phyloP scores from a whole-genome alignment of 2,888 invertebrate genomes.

The Hyposoter dolosus region DNA sequence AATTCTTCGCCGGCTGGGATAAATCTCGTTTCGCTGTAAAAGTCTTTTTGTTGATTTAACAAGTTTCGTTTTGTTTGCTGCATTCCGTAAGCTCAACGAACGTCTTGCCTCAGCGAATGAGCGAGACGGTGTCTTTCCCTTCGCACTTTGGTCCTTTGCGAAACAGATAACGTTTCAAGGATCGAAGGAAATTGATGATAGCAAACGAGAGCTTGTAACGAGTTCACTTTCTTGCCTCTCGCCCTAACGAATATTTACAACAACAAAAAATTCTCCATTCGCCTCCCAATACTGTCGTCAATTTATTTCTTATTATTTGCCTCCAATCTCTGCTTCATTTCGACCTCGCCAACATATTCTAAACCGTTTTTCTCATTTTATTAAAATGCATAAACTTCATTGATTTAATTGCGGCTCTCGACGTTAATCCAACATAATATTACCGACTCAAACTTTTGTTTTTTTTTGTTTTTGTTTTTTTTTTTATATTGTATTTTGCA shows the following conservation, averaged over 20 bases:
- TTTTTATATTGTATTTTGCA: not conserved
- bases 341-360: not conserved
- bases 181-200: not conserved
- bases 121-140: too few species aligned
- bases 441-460: not conserved
- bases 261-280: not conserved
- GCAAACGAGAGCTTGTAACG: too few species aligned
- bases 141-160: not conserved
- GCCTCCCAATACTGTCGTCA: not conserved
- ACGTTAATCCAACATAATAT: slow-evolving; percentile 5
- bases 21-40: too few species aligned
- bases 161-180: not conserved
- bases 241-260: not conserved
- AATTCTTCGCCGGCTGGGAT: too few species aligned
- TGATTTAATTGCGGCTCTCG: not conserved
- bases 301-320: not conserved
- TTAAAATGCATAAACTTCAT: not conserved
- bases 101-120: too few species aligned
- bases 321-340: not conserved
- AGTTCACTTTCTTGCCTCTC: not conserved
- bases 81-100: too few species aligned
- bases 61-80: too few species aligned
- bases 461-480: not conserved
- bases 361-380: not conserved
- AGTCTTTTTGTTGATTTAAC: too few species aligned